phyloP scores from a whole-genome alignment of 2,113 vertebrate species.

The Plestiodon gilberti region DNA sequence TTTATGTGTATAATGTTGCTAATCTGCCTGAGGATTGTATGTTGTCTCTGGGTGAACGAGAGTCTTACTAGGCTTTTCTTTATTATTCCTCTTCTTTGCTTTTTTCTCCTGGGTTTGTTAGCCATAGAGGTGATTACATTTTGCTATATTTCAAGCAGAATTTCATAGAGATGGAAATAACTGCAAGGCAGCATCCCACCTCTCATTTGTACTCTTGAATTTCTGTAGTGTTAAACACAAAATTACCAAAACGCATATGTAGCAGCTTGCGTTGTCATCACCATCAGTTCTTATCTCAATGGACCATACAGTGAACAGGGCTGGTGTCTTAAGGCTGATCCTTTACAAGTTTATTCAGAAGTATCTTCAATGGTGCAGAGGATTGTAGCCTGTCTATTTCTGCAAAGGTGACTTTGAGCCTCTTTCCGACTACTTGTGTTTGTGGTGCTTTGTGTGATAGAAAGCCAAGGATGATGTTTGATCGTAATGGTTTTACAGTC shows the following conservation, averaged over 20 bases:
- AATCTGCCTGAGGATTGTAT: accelerated
- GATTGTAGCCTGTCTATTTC: neutral
- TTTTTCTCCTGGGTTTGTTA: neutral
- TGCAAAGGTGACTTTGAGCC: neutral
- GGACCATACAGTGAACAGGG: neutral
- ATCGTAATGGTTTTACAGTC: neutral
- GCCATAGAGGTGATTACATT: conserved; percentile 25
- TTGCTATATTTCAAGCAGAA: neutral
- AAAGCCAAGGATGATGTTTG: neutral
- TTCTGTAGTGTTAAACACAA: neutral
- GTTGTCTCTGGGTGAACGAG: neutral
- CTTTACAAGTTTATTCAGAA: neutral
- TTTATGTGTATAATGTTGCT: neutral
- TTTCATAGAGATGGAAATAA: neutral
- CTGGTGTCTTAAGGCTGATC: neutral
- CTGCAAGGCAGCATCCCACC: neutral
- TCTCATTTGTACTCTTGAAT: neutral
- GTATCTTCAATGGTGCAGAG: neutral
- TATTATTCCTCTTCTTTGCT: neutral
- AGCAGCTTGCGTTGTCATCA: neutral
- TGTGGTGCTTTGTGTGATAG: neutral
- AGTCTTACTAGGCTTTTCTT: neutral
- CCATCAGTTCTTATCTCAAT: neutral
- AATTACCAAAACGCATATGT: neutral
- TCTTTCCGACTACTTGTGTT: neutral